phyloP scores from a whole-genome alignment of 2,797 vertebrate species.

The Tenualosa ilisha region DNA sequence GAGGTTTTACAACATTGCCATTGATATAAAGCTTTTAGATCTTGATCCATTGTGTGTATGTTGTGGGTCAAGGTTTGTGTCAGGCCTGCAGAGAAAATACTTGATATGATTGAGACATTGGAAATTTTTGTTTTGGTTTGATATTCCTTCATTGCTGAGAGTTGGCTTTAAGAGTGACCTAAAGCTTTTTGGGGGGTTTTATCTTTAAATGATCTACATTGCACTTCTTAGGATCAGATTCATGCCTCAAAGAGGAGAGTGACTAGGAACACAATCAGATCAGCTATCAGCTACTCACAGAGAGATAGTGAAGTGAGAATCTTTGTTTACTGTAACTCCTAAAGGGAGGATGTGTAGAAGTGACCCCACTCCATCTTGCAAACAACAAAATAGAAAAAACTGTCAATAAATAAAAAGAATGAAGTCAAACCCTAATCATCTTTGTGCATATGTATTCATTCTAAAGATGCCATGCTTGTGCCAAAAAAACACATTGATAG shows the following conservation, averaged over 20 bases:
- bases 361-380: not conserved
- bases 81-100: not conserved
- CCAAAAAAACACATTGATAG: too few relatives aligned
- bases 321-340: not conserved
- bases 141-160: conserved; percentile 7
- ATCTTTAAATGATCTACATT: not conserved
- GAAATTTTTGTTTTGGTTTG: not conserved
- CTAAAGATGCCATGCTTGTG: not conserved
- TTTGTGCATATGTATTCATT: not conserved
- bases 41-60: conserved; percentile 13
- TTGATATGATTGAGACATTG: conserved; percentile 5
- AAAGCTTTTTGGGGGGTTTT: not conserved
- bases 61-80: conserved; percentile 18
- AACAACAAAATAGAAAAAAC: not conserved
- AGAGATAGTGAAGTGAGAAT: not conserved
- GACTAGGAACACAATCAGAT: not conserved
- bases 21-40: conserved; percentile 12
- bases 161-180: not conserved
- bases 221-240: not conserved
- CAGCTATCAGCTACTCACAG: not conserved
- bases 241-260: not conserved
- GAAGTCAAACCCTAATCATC: not conserved
- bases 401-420: conserved; percentile 15
- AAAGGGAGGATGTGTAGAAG: not conserved
- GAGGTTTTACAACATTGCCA: not conserved